Base-by-base conservation (phyloP, 2,888 invertebrate species). In the Arenicola marina region DNA sequence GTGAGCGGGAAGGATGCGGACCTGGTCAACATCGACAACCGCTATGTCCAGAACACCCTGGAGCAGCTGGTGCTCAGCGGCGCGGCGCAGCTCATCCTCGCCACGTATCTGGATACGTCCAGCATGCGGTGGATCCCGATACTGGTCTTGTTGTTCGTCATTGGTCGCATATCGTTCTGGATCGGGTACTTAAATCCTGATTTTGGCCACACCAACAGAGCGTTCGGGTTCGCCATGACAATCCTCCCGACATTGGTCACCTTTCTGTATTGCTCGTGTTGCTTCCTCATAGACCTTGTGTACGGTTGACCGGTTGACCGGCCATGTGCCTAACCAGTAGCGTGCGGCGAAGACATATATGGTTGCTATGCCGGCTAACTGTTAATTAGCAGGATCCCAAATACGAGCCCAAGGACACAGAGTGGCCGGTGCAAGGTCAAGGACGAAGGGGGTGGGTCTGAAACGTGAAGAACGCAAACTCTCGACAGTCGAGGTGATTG, bases 11-110 rank as follows among this genome's bases (percentile, higher is more conserved):
- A 61, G n/a, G 70, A 67, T 29, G 66, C 67, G 28, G 62, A 67
- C 33, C 51, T 61, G 34, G 56, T 73, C 26, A 59, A 53, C 38
- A 58, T 70, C 0, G 54, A 61, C 18, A 18, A 28, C 2, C 46
- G 62, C 1, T 65, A 66, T 31, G 43, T 71, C 1, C 67, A 64
- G 45, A 73, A 73, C 55, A 71, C 71, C 4, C 26, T 73, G 28
- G 71, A 73, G 58, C 71, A 71, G 56, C 53, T 71, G 18, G 31
- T 69, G 4, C 29, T 72, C 28, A 72, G 59, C 44, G 43, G 65
- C 32, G 45, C 61, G 2, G 67, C 65, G 2, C 73, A 73, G 46
- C 28, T 71, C 29, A 65, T 69, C 11, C 61, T 70, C 2, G 44
- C 66, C 24, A 67, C 70, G 18, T 73, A 67, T 58, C 34, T 73